A percentile compares a stretch with the other conserved stretches of the same genome.
These are phyloP conservation scores for Loris lydekkerianus DNA, from an alignment of 2,797 vertebrate species.

Conservation along the genomic window DNA sequence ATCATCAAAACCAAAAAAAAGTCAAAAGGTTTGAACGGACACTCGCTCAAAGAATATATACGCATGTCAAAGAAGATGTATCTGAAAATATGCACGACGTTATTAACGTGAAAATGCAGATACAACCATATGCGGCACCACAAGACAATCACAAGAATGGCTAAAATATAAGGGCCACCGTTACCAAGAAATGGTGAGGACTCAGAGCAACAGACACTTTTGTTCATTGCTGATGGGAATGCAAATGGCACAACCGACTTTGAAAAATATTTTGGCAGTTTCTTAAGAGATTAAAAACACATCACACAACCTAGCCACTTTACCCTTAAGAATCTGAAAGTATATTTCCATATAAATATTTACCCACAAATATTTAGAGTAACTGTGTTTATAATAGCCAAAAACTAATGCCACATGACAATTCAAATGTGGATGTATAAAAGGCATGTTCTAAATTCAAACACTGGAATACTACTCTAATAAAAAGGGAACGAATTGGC, in stretches of 20 bases:
- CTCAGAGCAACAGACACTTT: not conserved
- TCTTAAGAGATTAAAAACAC: not conserved
- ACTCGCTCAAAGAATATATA: not conserved
- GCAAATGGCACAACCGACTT: not conserved
- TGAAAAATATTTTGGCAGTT: not conserved
- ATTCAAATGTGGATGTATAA: not conserved
- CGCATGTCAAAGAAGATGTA: not conserved
- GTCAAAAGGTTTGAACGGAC: not conserved
- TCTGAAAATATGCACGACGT: not conserved
- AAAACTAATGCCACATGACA: not conserved
- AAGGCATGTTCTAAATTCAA: not conserved
- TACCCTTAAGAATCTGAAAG: not conserved
- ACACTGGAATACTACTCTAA: not conserved
- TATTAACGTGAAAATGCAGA: not conserved
- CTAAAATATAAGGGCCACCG: not conserved
- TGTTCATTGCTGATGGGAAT: not conserved
- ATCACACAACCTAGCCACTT: not conserved
- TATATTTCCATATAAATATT: not conserved
- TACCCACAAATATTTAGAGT: not conserved
- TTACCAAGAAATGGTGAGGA: not conserved
- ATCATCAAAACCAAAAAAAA: not conserved
- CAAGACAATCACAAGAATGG: not conserved
- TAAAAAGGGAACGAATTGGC: not conserved
- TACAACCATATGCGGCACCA: not conserved
- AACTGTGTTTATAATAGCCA: not conserved